Evolutionary conservation across 2,113 vertebrate species (phyloP).

Genomic region (Carassius gibelio): DNA sequence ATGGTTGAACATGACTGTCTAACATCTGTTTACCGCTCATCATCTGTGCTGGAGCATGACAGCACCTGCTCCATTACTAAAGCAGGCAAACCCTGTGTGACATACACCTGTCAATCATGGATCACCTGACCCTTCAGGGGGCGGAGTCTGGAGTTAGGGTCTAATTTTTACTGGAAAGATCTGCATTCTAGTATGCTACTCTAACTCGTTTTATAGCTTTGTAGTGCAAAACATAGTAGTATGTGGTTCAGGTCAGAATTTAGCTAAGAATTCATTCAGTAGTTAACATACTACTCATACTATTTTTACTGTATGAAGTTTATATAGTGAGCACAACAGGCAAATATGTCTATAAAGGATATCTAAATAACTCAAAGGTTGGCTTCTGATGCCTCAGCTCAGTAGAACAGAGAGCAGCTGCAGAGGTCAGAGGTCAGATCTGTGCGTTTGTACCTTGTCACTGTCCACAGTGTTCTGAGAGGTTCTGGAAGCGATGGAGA

Average conservation of each 20-base stretch:
- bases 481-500: slow-evolving; percentile 95
- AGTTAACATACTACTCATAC: neutral
- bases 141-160: neutral
- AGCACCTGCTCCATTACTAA: slow-evolving; percentile 64
- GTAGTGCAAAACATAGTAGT: no score
- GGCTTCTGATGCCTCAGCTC: neutral
- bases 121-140: slow-evolving; percentile 29
- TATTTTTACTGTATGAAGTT: neutral
- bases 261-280: no score
- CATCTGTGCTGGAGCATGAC: slow-evolving; percentile 23
- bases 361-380: no score
- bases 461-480: slow-evolving; percentile 98
- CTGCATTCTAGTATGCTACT: neutral
- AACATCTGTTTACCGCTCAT: neutral
- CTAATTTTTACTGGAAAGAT: neutral
- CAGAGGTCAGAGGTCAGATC: neutral
- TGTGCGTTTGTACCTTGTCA: slow-evolving; percentile 87
- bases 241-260: no score
- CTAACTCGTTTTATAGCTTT: no score
- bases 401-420: neutral
- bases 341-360: no score
- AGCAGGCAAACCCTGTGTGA: slow-evolving; percentile 69
- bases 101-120: slow-evolving; percentile 58
- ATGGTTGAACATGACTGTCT: slow-evolving; percentile 51
- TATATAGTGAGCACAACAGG: no score